Evolutionary conservation across 2,113 vertebrate species (phyloP).

Genomic region (Rhineura floridana): DNA sequence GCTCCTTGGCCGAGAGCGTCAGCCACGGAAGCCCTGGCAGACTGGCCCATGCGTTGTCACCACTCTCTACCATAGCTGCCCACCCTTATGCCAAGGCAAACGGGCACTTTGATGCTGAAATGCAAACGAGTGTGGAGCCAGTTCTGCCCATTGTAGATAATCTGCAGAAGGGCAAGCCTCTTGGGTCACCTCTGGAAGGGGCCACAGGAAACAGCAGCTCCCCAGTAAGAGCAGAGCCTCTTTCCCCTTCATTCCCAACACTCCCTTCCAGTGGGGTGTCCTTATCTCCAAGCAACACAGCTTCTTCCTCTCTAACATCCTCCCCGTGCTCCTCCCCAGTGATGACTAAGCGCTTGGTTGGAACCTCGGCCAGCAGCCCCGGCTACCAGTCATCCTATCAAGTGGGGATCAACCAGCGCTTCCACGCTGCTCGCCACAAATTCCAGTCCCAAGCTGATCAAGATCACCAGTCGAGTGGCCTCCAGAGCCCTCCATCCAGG

Average conservation of each 20-base stretch:
- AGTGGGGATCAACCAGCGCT: conserved; percentile 93
- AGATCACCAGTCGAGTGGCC: conserved; percentile 76
- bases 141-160: conserved; percentile 46
- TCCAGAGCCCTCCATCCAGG: conserved; percentile 74
- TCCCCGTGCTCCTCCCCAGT: conserved; percentile 94
- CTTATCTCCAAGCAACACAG: conserved; percentile 86
- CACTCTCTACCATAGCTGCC: conserved; percentile 40
- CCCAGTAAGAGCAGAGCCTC: conserved; percentile 48
- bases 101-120: conserved; percentile 76
- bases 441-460: conserved; percentile 94
- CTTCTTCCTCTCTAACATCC: conserved; percentile 91
- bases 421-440: conserved; percentile 95
- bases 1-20: conserved; percentile 65
- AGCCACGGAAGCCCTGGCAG: conserved; percentile 33
- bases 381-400: conserved; percentile 93
- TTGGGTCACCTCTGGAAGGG: conserved; percentile 69
- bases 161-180: conserved; percentile 69
- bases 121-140: conserved; percentile 39
- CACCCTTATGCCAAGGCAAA: conserved; percentile 81
- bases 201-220: conserved; percentile 71
- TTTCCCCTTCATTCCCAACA: conserved; percentile 67
- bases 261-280: conserved; percentile 71
- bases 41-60: not conserved
- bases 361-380: conserved; percentile 79
- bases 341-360: conserved; percentile 84